Conservation (phyloP, 2,888 invertebrate genomes). For the Drosophila incognita region DNA sequence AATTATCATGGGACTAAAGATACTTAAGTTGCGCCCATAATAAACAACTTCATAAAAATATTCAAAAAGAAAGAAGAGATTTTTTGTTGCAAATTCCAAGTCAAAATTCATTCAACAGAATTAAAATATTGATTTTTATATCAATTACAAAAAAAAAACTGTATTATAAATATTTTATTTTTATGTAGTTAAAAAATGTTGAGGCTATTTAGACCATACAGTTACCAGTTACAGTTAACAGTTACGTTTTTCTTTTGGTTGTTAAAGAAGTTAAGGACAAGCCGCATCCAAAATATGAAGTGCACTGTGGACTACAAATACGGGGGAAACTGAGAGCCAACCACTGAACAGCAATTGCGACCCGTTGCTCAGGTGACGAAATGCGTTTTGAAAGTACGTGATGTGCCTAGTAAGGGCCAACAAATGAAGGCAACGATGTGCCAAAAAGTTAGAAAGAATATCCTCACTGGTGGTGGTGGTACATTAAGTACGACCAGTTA, state of each 20-base stretch:
- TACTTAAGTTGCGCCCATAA: neutral
- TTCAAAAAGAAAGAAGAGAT: neutral
- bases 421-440: slow-evolving; percentile 47
- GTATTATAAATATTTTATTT: neutral
- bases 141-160: neutral
- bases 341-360: slow-evolving; percentile 48
- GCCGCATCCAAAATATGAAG: neutral
- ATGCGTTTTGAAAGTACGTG: slow-evolving; percentile 72
- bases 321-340: slow-evolving; percentile 14
- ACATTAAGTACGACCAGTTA: slow-evolving; percentile 43
- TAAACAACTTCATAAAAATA: neutral
- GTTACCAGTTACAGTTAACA: neutral
- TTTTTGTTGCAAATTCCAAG: neutral
- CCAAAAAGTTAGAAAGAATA: slow-evolving; percentile 17
- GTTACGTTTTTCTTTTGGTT: neutral
- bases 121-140: neutral
- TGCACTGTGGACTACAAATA: neutral
- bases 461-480: slow-evolving; percentile 37
- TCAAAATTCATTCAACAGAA: neutral
- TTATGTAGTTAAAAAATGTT: neutral
- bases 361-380: slow-evolving; percentile 71
- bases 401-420: slow-evolving; percentile 60
- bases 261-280: neutral
- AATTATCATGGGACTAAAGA: neutral
- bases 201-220: neutral